phyloP scores from a whole-genome alignment of 2,888 invertebrate genomes.

The Clunio marinus region DNA sequence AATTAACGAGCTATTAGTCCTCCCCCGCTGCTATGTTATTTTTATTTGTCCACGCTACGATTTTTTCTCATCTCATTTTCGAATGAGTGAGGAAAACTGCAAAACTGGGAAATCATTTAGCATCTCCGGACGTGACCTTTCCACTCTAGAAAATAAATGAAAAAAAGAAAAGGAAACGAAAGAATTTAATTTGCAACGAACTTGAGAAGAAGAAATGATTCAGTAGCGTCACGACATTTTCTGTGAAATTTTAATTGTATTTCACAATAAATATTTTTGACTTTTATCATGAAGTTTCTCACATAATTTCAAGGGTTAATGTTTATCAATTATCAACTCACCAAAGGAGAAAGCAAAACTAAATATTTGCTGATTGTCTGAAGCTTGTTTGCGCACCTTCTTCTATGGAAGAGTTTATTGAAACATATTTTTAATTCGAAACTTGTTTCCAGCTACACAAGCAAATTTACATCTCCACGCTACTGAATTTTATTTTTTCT shows the following conservation, averaged over 20 bases:
- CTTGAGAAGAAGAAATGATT: background rate
- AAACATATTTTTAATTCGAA: no score
- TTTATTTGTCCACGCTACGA: background rate
- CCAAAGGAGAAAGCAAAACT: no score
- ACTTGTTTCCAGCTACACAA: no score
- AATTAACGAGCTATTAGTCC: constrained; percentile 6
- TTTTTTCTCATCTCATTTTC: background rate
- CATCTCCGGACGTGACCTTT: constrained; percentile 10
- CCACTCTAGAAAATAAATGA: background rate
- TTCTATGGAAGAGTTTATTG: no score
- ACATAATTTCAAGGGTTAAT: no score
- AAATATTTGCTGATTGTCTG: no score
- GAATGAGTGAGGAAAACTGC: background rate
- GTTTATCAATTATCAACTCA: no score
- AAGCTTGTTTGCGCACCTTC: no score
- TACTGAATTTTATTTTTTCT: background rate
- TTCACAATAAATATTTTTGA: no score
- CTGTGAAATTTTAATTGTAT: no score
- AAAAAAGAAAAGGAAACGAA: background rate
- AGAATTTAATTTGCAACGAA: constrained; percentile 6
- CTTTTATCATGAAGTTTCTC: no score
- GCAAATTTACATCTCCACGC: background rate
- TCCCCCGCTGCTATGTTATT: background rate
- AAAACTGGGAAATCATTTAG: background rate
- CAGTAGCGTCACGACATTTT: no score